Evolutionary conservation across 1,140 invertebrate genomes (phyloP).

Genomic region (Adelges cooleyi): DNA sequence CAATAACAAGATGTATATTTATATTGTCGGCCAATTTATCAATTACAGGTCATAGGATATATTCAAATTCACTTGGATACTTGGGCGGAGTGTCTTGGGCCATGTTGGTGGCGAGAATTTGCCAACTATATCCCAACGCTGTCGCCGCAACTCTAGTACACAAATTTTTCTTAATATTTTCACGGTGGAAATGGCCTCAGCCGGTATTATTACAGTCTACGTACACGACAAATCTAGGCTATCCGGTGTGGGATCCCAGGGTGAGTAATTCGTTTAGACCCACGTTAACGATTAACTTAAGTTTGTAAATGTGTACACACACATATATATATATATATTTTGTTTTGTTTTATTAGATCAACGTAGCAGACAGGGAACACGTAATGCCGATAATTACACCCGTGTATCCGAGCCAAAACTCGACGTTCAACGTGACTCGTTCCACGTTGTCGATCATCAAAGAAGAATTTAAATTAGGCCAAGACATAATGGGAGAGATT

Average conservation of each 20-base stretch:
- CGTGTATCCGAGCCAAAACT: slow-evolving; percentile 98
- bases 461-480: slow-evolving; percentile 74
- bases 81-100: slow-evolving; percentile 99
- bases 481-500: slow-evolving; percentile 75
- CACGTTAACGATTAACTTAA: slow-evolving; percentile 1
- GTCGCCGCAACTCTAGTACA: slow-evolving; percentile 85
- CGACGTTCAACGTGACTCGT: slow-evolving; percentile 93
- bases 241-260: slow-evolving; percentile 91
- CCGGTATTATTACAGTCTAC: slow-evolving; percentile 90
- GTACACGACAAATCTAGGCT: slow-evolving; percentile 72
- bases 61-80: slow-evolving; percentile 95
- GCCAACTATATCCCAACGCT: slow-evolving; percentile 97
- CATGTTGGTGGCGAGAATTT: slow-evolving; percentile 94
- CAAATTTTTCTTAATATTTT: slow-evolving; percentile 97
- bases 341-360: slow-evolving; percentile 47
- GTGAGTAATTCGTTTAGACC: slow-evolving; percentile 42
- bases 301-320: slow-evolving; percentile 32
- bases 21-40: too few species aligned
- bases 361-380: slow-evolving; percentile 82
- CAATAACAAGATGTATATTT: too few species aligned
- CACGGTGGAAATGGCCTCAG: slow-evolving; percentile 95
- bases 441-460: slow-evolving; percentile 89
- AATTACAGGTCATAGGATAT: slow-evolving; percentile 70
- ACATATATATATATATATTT: too few species aligned
- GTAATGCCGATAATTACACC: slow-evolving; percentile 99